Conservation (phyloP, 2,113 vertebrate species). For the Typhlomys cinereus region DNA sequence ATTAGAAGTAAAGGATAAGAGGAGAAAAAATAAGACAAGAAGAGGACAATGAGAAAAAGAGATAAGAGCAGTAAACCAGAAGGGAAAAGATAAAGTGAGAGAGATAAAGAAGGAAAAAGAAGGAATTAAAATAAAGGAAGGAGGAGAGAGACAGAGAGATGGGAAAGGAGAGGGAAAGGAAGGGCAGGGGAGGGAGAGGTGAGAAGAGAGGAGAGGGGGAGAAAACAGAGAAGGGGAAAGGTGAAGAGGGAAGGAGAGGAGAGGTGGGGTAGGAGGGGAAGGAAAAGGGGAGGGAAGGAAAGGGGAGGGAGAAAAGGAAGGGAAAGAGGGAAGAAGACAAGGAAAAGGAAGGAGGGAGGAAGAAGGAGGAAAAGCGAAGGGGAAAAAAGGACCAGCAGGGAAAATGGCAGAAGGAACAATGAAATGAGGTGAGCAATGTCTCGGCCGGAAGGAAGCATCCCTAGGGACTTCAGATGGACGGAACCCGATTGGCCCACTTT, state of each 20-base stretch:
- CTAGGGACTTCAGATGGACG: no score
- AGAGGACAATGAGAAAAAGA: neutral
- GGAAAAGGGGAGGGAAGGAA: neutral
- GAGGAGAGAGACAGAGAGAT: neutral
- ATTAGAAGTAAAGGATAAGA: neutral
- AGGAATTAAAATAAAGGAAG: neutral
- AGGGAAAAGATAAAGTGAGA: neutral
- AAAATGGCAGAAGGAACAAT: no score
- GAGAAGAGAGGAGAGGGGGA: no score
- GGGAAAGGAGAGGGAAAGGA: no score
- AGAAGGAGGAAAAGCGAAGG: neutral
- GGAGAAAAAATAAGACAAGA: neutral
- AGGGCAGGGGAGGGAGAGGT: accelerated
- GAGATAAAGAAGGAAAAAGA: neutral
- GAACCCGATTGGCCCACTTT: no score
- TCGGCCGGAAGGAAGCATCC: no score
- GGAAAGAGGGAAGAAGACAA: no score
- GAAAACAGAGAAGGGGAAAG: accelerated
- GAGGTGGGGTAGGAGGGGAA: neutral
- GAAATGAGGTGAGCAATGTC: no score
- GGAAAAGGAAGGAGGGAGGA: no score
- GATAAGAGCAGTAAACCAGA: neutral
- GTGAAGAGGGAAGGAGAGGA: accelerated
- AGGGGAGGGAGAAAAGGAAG: neutral
- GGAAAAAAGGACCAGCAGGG: neutral